Percentiles rank a stretch among this genome's conserved stretches.
Conservation (phyloP, 2,888 invertebrate species). For the Mesoligia furuncula region DNA sequence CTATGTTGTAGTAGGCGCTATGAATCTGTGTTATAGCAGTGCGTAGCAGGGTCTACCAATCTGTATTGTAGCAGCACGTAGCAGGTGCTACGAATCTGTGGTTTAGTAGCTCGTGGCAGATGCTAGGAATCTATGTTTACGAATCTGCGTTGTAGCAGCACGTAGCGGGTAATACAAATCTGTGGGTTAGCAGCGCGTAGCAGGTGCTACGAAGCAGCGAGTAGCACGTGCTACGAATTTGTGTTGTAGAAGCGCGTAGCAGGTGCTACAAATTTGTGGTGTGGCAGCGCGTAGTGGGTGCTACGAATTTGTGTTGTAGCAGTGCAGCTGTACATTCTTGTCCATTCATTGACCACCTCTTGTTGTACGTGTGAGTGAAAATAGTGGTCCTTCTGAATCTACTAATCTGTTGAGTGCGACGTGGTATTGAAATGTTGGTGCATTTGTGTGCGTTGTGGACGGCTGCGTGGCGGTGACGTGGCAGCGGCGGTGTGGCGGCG, state of each 20-base stretch:
- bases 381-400: constrained; percentile 12
- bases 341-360: background rate
- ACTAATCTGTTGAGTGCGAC: background rate
- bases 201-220: background rate
- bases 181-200: background rate
- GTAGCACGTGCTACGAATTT: background rate
- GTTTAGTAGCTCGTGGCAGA: too few relatives aligned
- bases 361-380: background rate
- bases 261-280: background rate
- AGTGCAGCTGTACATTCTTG: background rate
- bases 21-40: background rate
- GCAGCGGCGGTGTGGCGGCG: constrained; percentile 5
- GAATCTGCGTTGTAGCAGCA: background rate
- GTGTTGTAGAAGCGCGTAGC: background rate
- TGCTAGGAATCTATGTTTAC: too few relatives aligned
- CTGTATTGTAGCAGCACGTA: background rate
- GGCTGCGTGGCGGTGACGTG: constrained; percentile 29
- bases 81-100: background rate
- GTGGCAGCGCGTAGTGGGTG: background rate
- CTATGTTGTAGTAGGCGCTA: background rate
- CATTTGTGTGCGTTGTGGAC: constrained; percentile 18
- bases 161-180: too few relatives aligned
- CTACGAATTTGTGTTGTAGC: background rate
- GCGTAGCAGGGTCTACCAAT: background rate
- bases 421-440: constrained; percentile 12